phyloP scores from a whole-genome alignment of 1,140 invertebrate species.

The Paracyclopina nana region DNA sequence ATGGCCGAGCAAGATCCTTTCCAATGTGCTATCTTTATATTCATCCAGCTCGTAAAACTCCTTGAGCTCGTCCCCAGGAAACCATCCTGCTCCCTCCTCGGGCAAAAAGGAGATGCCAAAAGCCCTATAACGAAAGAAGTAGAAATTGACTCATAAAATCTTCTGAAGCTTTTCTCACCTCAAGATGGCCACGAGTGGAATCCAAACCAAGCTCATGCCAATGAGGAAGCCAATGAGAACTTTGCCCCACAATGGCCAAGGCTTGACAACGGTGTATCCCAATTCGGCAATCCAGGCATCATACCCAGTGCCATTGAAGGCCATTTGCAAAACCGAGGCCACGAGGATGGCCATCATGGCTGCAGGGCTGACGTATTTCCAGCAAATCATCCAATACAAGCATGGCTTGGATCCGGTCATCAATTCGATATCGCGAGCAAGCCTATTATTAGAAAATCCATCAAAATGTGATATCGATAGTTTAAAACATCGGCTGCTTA shows the following conservation, averaged over 20 bases:
- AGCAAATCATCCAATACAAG: constrained; percentile 75
- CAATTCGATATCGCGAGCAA: constrained; percentile 77
- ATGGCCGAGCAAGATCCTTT: constrained; percentile 61
- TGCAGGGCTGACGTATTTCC: constrained; percentile 74
- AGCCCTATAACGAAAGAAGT: constrained; percentile 33
- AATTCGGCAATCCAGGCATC: constrained; percentile 55
- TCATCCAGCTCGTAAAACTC: constrained; percentile 62
- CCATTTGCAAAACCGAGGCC: constrained; percentile 61
- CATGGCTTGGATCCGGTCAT: constrained; percentile 74
- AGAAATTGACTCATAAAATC: neutral
- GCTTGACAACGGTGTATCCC: constrained; percentile 45
- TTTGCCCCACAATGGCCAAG: constrained; percentile 59
- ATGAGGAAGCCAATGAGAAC: constrained; percentile 51
- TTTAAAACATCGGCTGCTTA: no score
- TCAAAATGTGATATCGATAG: neutral
- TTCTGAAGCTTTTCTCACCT: constrained; percentile 33
- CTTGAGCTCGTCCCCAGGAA: constrained; percentile 61
- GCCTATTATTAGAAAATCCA: constrained; percentile 31
- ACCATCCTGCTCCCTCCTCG: constrained; percentile 78
- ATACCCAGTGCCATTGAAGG: constrained; percentile 55
- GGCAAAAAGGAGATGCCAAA: constrained; percentile 54
- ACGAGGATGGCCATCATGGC: constrained; percentile 72
- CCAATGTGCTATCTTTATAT: constrained; percentile 51
- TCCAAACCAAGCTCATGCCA: constrained; percentile 62
- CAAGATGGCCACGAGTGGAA: constrained; percentile 55